Base-by-base conservation (phyloP, 2,797 vertebrate species). In the Cirrhinus mrigala region DNA sequence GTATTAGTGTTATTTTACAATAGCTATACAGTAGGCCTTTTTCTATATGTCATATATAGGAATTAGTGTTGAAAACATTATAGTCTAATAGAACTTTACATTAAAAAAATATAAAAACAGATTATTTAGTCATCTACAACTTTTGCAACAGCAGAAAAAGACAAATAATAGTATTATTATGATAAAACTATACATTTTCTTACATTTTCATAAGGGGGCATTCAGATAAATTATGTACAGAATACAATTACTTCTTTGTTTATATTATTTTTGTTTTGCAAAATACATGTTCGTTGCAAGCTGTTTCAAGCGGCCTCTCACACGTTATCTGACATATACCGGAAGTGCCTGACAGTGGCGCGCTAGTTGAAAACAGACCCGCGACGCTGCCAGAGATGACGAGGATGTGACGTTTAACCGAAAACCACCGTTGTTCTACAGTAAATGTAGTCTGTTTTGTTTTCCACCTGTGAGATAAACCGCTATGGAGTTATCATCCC, bases 401-500 rank as follows among this genome's bases (percentile, higher is more conserved):
- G 85, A 90, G 90, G 90, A 90, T 88, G 88, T 90, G 91, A 88
- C 84, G 33, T 89, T 88, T 6, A 81, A 68, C 69, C 18, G 50
- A 37, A 33, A 71, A 52, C 78, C 29, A 46, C 20, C 62, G 54
- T 16, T 11, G 66, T 16, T 60, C 2, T 4, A 29, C 52, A 60
- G 29, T 6, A 50, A 29, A 78, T 87, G 50, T 20, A 46, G 33
- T 54, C 24, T 46, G 33, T 11, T 16, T 29, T 69, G 1, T 7
- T 46, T n/a, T 1, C 27, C 8, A 1, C 54, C 16, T 16, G 15
- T 62, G 5, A 77, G n/a, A 15, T 69, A 40, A 81, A 1, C 4
- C 56, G 83, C 68, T 22, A 96, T 96, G 96, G 96, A 96, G 27
- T 87, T 96, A 85, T 93, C 95, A 16, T 69, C 91, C 0, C 91